Base-by-base conservation (phyloP, 1,140 invertebrate species). In the Drosophila arizonae region DNA sequence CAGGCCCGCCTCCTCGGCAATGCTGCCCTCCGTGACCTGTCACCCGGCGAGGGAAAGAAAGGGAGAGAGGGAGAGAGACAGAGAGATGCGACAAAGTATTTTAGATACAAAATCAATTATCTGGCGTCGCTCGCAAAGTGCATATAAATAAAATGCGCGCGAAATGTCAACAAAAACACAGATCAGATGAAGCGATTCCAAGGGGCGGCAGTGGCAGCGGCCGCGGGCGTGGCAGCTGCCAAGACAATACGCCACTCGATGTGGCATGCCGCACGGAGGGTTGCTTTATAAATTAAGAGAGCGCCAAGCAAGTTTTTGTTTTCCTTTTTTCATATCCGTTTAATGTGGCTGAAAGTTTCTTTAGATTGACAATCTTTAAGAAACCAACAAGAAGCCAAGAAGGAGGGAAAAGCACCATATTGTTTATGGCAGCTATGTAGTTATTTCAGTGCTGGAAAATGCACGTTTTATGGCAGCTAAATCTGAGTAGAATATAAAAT, bases 1-100 rank as follows among this genome's bases (percentile, higher is more conserved):
- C 50, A 98, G 91, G 33, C 97, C 97, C 84, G 95, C 95, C 80
- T 95, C 93, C 87, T 97, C 95, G 11, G 97, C 96, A 48, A 97
- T 93, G 90, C 96, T 96, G 70, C 94, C 95, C 72, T 95, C 94
- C 41, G 93, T 93, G 21, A 98, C 95, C 97, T 98, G 30, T 10
- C n/a, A 15, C 4, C 28, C 1, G n/a, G 6, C 4, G 77, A 11
- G 13, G 10, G 0, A 77, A 77, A 4, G 30, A 54, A 41, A 73
- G 41, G 71, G 45, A 45, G 51, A 6, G 10, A 74, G 56, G 48
- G 52, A 30, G n/a, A n/a, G 54, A 72, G 26, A 58, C 17, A 57
- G 33, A 65, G 56, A 64, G 51, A 64, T 58, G 21, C 61, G 54
- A 46, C 41, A 67, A 67, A 60, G 33, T 45, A 43, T 57, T 57